Evolutionary conservation across 2,888 invertebrate species (phyloP).

Genomic region (Euspilapteryx auroguttella): DNA sequence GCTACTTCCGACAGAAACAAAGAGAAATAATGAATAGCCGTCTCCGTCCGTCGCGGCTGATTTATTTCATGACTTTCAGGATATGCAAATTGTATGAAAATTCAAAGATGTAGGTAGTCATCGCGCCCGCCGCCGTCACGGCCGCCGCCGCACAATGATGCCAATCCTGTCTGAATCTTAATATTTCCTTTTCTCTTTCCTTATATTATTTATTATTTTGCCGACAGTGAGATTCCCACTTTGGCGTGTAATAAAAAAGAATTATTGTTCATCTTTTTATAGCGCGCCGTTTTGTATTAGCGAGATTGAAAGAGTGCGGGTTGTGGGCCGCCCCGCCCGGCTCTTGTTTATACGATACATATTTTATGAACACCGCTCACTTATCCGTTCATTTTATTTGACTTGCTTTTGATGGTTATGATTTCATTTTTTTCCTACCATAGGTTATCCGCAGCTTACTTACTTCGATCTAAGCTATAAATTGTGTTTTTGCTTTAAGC

Average conservation of each 20-base stretch:
- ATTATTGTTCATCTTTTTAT: conserved; percentile 60
- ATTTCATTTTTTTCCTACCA: no score
- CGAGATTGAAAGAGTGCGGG: conserved; percentile 36
- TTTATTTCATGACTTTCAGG: conserved; percentile 60
- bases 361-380: neutral
- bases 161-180: conserved; percentile 60
- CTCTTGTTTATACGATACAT: neutral
- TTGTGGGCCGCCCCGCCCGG: conserved; percentile 8
- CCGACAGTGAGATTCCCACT: conserved; percentile 61
- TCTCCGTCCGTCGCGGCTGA: conserved; percentile 57
- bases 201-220: conserved; percentile 56
- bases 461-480: no score
- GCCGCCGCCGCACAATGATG: conserved; percentile 52
- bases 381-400: neutral
- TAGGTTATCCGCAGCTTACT: no score
- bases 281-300: conserved; percentile 44
- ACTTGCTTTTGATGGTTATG: neutral
- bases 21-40: conserved; percentile 43
- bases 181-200: conserved; percentile 56
- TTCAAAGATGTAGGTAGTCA: conserved; percentile 50
- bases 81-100: conserved; percentile 60
- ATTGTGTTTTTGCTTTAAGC: no score
- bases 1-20: conserved; percentile 37
- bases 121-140: conserved; percentile 33
- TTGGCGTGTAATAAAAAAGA: conserved; percentile 58